Evolutionary conservation across 2,888 invertebrate species (phyloP), one percentile per base, ranked within the genome.

Genomic region (Teleiodes luculella): DNA sequence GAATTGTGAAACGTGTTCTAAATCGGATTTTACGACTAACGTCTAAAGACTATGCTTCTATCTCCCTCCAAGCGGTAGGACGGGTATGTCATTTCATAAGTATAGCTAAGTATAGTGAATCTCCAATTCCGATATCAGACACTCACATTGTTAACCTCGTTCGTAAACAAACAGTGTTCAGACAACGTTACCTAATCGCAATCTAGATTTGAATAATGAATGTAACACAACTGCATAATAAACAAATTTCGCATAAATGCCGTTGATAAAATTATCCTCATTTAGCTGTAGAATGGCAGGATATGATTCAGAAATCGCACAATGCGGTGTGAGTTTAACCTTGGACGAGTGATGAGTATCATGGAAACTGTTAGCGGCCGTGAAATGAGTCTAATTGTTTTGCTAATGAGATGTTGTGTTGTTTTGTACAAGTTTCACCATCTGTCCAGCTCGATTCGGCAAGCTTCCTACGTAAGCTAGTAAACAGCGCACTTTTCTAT

Each of bases 321-420:
- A 45, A 31, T 50, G 37, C 31, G 46, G 43, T 13, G 43, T 11
- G 41, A 35, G n/a, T 36, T 46, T 18, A 36, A 14, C 46, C 35
- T 35, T 52, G 52, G 39, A 41, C 11, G 20, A 11, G 11, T 41
- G 18, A 16, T 16, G 18, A 45, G 57, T 66, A 70, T 65, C 70
- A 70, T 64, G 66, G 62, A 59, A 64, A 63, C 67, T 64, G 66
- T 70, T 65, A 69, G 70, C 59, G 72, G 68, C 68, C 75, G 67
- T 72, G 76, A 68, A 78, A 80, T 72, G 61, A 71, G 74, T 80
- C 68, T 84, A 84, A 88, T 82, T 77, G 71, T 68, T 63, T 56
- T 67, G 74, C 71, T 83, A 84, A 83, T 80, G 70, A 76, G 65
- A 62, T 57, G 47, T 56, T 62, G 55, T 67, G 58, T 46, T 61